Percentiles rank a stretch among this genome's conserved stretches.
phyloP scores from a whole-genome alignment of 1,140 invertebrate genomes.

The Pseudomyrmex gracilis region DNA sequence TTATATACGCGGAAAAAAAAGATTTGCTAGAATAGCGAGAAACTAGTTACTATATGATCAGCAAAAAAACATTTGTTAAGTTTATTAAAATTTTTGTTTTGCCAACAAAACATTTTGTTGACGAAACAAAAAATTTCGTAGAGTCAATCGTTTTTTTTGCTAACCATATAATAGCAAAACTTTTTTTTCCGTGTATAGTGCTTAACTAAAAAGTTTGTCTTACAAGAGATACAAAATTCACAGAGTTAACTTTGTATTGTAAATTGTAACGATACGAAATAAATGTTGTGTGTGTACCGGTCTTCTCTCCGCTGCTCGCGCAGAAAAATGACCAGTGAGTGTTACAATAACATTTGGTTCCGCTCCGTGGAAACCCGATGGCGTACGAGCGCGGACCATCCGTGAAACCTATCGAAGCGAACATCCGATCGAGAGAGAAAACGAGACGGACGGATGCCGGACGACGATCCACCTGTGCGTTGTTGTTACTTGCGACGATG shows the following conservation, averaged over 20 bases:
- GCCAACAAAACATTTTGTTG: no score
- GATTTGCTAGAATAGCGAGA: no score
- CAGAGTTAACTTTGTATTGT: background rate
- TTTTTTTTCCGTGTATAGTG: no score
- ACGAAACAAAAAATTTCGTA: no score
- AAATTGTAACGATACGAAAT: conserved; percentile 4
- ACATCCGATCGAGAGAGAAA: conserved; percentile 75
- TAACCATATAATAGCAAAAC: no score
- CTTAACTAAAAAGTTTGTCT: no score
- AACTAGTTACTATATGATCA: no score
- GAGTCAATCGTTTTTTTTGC: no score
- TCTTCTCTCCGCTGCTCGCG: conserved; percentile 9
- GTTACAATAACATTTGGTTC: conserved; percentile 35
- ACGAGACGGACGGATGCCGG: conserved; percentile 25
- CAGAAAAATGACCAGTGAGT: conserved; percentile 29
- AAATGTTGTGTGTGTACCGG: conserved; percentile 29
- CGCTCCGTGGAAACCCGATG: conserved; percentile 6
- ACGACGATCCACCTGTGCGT: conserved; percentile 61
- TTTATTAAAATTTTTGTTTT: no score
- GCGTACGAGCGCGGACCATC: conserved; percentile 69
- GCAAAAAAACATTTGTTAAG: no score
- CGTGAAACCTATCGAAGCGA: conserved; percentile 82
- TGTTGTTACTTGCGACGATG: conserved; percentile 37
- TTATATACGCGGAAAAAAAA: no score
- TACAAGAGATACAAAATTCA: no score